Percentiles rank a stretch among this genome's conserved stretches.
Conservation (phyloP, 1,140 invertebrate genomes). For the Scaptodrosophila lebanonensis region DNA sequence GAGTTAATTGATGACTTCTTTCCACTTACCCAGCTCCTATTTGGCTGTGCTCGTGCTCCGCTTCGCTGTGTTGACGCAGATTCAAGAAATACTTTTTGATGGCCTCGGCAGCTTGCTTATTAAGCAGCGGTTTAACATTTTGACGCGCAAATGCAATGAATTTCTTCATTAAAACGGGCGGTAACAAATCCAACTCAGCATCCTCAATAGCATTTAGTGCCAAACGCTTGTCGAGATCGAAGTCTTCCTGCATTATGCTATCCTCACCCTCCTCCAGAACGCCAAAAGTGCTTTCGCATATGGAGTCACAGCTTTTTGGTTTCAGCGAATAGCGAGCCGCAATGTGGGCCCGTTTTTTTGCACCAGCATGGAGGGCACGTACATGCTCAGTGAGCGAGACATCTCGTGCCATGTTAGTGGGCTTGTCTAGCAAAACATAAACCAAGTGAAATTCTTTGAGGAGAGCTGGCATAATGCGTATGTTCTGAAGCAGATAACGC, state of each 20-base stretch:
- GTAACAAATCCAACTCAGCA: conserved; percentile 84
- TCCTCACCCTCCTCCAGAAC: conserved; percentile 12
- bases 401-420: conserved; percentile 81
- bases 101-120: conserved; percentile 82
- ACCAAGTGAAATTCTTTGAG: conserved; percentile 95
- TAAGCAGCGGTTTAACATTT: conserved; percentile 90
- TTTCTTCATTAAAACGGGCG: conserved; percentile 87
- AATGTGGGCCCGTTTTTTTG: conserved; percentile 50
- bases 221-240: conserved; percentile 80
- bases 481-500: conserved; percentile 93
- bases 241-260: conserved; percentile 41
- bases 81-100: conserved; percentile 91
- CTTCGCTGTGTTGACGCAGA: conserved; percentile 78
- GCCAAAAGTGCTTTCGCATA: conserved; percentile 26
- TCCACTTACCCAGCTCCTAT: conserved; percentile 48
- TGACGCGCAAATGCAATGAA: conserved; percentile 94
- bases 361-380: conserved; percentile 51
- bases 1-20: no score
- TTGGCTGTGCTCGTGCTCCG: conserved; percentile 24
- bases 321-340: conserved; percentile 41
- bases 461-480: conserved; percentile 90
- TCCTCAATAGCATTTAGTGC: conserved; percentile 77
- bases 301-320: conserved; percentile 46
- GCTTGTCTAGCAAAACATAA: conserved; percentile 92
- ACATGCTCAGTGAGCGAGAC: conserved; percentile 65